phyloP scores from a whole-genome alignment of 1,140 invertebrate genomes.

The Magallana gigas region DNA sequence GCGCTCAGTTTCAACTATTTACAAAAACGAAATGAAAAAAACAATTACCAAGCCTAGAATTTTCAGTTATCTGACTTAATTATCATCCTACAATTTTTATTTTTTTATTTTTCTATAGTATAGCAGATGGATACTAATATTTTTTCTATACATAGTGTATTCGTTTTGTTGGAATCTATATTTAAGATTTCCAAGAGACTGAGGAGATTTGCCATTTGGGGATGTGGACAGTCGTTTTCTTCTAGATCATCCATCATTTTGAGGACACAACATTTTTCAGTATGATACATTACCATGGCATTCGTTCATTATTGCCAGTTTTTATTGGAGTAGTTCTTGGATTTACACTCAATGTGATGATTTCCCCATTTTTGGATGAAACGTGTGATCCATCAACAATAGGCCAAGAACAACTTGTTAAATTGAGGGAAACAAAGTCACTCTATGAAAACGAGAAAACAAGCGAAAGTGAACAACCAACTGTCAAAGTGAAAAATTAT shows the following conservation, averaged over 20 bases:
- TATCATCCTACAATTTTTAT: background rate
- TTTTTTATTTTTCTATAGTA: background rate
- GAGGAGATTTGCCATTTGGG: too few species aligned
- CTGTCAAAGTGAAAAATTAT: background rate
- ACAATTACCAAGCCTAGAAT: too few species aligned
- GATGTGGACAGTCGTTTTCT: too few species aligned
- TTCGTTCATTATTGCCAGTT: constrained; percentile 63
- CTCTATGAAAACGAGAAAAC: constrained; percentile 24
- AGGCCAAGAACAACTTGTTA: constrained; percentile 55
- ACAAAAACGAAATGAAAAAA: background rate
- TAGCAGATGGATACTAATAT: too few species aligned
- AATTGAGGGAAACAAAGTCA: constrained; percentile 63
- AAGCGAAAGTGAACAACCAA: constrained; percentile 24
- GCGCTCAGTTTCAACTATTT: background rate
- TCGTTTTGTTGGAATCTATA: too few species aligned
- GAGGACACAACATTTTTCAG: background rate
- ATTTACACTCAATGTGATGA: constrained; percentile 73
- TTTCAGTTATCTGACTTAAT: too few species aligned
- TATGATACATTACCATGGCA: constrained; percentile 44
- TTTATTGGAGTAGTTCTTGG: constrained; percentile 74
- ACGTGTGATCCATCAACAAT: constrained; percentile 66
- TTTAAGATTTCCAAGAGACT: too few species aligned
- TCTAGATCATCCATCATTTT: too few species aligned
- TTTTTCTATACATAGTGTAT: too few species aligned
- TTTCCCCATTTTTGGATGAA: constrained; percentile 75